These are phyloP conservation scores for Amphiprion ocellaris DNA, from an alignment of 2,113 vertebrate genomes.

Conservation along the genomic window DNA sequence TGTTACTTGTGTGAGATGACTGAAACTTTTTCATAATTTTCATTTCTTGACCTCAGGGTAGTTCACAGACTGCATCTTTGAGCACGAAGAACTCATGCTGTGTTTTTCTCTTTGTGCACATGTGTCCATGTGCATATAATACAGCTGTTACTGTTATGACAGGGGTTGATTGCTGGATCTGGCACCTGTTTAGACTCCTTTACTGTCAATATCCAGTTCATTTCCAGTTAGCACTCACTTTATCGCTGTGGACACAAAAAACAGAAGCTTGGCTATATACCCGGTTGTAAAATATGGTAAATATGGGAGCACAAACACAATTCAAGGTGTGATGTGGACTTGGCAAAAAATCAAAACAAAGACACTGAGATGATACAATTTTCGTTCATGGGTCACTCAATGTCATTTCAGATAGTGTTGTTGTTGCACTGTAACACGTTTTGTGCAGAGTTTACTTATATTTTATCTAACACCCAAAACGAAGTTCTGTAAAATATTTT, in stretches of 20 bases:
- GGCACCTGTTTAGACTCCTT: constrained; percentile 61
- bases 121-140: constrained; percentile 25
- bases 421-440: too few relatives aligned
- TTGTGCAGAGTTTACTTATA: too few relatives aligned
- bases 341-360: neutral
- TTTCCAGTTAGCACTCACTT: constrained; percentile 48
- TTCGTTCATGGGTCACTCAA: neutral
- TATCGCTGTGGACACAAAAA: constrained; percentile 36
- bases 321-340: neutral
- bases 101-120: constrained; percentile 9
- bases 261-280: constrained; percentile 38
- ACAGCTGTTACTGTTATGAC: constrained; percentile 72
- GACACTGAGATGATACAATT: neutral
- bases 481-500: too few relatives aligned
- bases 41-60: constrained; percentile 9
- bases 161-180: constrained; percentile 34
- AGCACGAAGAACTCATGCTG: constrained; percentile 23
- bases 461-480: too few relatives aligned
- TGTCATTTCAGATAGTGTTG: neutral
- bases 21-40: constrained; percentile 15
- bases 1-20: neutral
- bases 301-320: constrained; percentile 10
- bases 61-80: neutral
- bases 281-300: constrained; percentile 28
- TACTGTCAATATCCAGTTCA: constrained; percentile 41